These are phyloP conservation scores for Platorchestia sp. DNA, from an alignment of 1,140 invertebrate species.

Conservation along the genomic window DNA sequence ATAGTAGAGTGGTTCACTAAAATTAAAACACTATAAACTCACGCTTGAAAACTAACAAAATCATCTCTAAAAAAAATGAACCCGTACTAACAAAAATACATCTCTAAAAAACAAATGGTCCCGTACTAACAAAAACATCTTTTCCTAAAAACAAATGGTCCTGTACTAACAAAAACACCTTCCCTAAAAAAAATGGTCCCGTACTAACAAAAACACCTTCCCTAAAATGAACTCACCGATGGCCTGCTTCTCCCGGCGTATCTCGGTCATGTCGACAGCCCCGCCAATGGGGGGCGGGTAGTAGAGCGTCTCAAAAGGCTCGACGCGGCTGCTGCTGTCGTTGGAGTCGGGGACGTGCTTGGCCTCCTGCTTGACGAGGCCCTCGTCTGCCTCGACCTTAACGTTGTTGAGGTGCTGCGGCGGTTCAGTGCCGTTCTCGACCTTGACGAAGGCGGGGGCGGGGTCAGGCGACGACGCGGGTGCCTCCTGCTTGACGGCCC, in stretches of 20 bases:
- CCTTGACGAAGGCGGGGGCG: background rate
- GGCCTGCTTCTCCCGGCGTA: slow-evolving; percentile 66
- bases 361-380: background rate
- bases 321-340: background rate
- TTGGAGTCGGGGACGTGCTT: background rate
- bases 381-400: background rate
- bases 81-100: no score
- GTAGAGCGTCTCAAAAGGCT: background rate
- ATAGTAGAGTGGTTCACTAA: no score
- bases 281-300: slow-evolving; percentile 43
- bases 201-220: background rate
- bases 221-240: slow-evolving; percentile 61
- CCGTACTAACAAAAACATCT: background rate
- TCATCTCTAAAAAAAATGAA: no score
- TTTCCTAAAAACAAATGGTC: no score
- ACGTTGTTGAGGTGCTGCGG: slow-evolving; percentile 6
- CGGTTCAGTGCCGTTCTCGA: background rate
- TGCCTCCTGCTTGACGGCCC: background rate
- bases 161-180: no score
- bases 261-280: slow-evolving; percentile 63
- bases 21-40: no score
- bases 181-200: no score
- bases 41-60: no score
- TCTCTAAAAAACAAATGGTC: no score
- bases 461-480: background rate